These are phyloP conservation scores for Hemibagrus wyckioides DNA, from an alignment of 2,113 vertebrate species.

Conservation along the genomic window DNA sequence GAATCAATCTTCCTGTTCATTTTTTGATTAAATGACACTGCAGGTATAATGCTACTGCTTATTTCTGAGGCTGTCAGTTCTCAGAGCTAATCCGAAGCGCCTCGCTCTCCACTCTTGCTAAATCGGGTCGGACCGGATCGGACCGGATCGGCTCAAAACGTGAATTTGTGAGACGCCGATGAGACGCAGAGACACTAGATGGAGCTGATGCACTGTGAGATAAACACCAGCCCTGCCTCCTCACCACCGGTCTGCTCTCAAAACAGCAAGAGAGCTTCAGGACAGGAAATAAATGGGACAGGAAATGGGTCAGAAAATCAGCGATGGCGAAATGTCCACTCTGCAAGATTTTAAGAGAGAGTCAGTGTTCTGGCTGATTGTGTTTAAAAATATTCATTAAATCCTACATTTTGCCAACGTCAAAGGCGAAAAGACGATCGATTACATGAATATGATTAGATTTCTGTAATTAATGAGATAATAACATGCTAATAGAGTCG, in stretches of 20 bases:
- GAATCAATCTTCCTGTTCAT: too few relatives aligned
- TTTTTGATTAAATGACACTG: too few relatives aligned
- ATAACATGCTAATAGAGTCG: too few relatives aligned
- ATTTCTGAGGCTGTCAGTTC: background rate
- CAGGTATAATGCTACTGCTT: too few relatives aligned
- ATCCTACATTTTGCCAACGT: too few relatives aligned
- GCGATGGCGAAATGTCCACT: background rate
- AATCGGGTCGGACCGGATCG: too few relatives aligned
- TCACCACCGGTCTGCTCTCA: background rate
- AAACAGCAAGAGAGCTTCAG: background rate
- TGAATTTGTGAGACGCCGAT: background rate
- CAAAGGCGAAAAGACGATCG: too few relatives aligned
- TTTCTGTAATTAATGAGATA: too few relatives aligned
- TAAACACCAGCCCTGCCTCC: background rate
- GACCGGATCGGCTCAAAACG: background rate
- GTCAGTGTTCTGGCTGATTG: background rate
- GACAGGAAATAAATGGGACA: background rate
- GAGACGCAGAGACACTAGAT: constrained; percentile 38
- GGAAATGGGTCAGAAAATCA: background rate
- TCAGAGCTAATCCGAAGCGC: background rate
- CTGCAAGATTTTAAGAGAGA: background rate
- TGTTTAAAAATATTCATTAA: background rate
- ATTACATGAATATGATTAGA: too few relatives aligned
- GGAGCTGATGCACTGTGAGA: constrained; percentile 21
- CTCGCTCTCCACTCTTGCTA: background rate